Conservation (phyloP, 1,140 invertebrate species). For the Drosophila bocki region DNA sequence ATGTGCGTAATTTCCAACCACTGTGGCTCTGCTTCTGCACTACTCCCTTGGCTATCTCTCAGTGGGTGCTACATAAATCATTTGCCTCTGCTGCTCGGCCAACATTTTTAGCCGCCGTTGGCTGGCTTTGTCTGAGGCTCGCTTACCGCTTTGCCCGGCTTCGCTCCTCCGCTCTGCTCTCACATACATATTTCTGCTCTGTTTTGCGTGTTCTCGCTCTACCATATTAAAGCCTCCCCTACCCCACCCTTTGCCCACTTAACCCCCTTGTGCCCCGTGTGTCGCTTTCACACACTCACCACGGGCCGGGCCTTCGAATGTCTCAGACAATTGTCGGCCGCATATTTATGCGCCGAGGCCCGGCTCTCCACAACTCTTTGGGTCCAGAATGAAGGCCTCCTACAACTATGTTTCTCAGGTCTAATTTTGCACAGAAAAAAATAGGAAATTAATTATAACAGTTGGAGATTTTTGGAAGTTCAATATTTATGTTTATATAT, state of each 20-base stretch:
- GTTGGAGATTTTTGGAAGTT: not conserved
- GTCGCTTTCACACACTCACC: slow-evolving; percentile 30
- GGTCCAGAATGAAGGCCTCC: slow-evolving; percentile 3
- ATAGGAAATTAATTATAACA: not conserved
- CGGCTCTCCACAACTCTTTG: slow-evolving; percentile 19
- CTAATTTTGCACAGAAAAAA: slow-evolving; percentile 18
- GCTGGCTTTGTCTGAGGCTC: slow-evolving; percentile 69
- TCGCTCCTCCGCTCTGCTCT: slow-evolving; percentile 3
- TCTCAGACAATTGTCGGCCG: slow-evolving; percentile 77
- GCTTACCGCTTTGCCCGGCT: slow-evolving; percentile 28
- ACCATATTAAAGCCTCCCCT: slow-evolving; percentile 17
- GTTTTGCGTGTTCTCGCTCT: slow-evolving; percentile 45
- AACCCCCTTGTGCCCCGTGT: slow-evolving; percentile 12
- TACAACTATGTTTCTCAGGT: slow-evolving; percentile 18
- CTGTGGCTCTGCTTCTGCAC: slow-evolving; percentile 17
- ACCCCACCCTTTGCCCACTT: not conserved
- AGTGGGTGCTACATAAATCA: slow-evolving; percentile 71
- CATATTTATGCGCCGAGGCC: slow-evolving; percentile 74
- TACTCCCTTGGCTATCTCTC: slow-evolving; percentile 58
- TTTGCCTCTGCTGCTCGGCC: slow-evolving; percentile 57
- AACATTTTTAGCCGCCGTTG: slow-evolving; percentile 70
- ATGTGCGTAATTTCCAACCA: not conserved
- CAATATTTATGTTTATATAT: too few species aligned
- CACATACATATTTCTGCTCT: slow-evolving; percentile 47
- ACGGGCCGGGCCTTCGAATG: slow-evolving; percentile 55